Conservation (phyloP, 2,888 invertebrate genomes). For the Morpho helenor region DNA sequence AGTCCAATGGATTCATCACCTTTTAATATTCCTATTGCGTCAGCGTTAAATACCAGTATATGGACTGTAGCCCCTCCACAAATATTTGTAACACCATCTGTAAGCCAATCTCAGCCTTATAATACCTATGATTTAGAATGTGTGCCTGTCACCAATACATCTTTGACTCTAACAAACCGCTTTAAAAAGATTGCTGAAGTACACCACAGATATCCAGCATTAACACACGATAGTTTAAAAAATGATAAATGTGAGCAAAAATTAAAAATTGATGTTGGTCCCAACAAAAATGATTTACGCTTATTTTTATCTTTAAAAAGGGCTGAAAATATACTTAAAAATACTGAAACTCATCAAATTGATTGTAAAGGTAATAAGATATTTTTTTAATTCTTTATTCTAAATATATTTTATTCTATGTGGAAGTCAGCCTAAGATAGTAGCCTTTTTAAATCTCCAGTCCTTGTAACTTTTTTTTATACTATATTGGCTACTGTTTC, state of each 20-base stretch:
- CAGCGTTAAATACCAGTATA: conserved; percentile 14
- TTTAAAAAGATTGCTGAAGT: conserved; percentile 9
- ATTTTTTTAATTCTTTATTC: neutral
- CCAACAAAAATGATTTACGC: conserved; percentile 7
- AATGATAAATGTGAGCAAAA: neutral
- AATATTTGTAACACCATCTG: conserved; percentile 17
- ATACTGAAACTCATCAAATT: neutral
- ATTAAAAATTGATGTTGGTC: neutral
- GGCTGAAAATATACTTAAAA: neutral
- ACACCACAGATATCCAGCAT: neutral
- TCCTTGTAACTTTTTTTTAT: no score
- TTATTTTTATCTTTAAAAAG: conserved; percentile 1
- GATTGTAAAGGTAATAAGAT: neutral
- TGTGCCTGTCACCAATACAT: conserved; percentile 17
- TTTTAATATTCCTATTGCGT: conserved; percentile 33
- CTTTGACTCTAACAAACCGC: conserved; percentile 12
- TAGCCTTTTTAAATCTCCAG: no score
- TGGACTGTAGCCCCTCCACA: conserved; percentile 16
- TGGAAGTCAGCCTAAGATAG: no score
- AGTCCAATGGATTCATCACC: conserved; percentile 32
- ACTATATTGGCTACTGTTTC: no score
- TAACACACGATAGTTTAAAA: neutral
- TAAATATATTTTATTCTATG: neutral
- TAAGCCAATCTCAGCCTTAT: conserved; percentile 1
- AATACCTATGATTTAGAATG: neutral